Evolutionary conservation across 2,888 invertebrate species (phyloP).

Genomic region (Autographa gamma): DNA sequence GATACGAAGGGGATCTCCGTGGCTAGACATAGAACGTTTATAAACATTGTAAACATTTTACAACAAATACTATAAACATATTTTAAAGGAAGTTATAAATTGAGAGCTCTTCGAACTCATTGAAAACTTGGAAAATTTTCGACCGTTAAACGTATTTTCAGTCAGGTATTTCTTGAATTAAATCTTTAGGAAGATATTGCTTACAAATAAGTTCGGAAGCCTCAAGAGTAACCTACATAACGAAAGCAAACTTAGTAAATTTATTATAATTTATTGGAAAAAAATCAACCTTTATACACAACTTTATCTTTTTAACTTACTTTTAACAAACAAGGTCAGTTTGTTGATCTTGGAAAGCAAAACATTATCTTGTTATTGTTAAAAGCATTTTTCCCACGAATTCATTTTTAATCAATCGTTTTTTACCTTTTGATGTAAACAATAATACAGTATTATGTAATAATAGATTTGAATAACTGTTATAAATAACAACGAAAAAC

Average conservation of each 20-base stretch:
- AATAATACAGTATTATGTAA: background rate
- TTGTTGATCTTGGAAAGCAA: slow-evolving; percentile 30
- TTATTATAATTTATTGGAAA: slow-evolving; percentile 61
- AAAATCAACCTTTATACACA: slow-evolving; percentile 50
- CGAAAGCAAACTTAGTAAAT: slow-evolving; percentile 56
- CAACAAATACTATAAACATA: slow-evolving; percentile 46
- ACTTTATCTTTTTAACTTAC: slow-evolving; percentile 49
- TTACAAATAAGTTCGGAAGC: slow-evolving; percentile 43
- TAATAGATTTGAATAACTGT: background rate
- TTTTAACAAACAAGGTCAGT: slow-evolving; percentile 48
- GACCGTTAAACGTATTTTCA: slow-evolving; percentile 50
- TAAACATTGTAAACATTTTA: slow-evolving; percentile 11
- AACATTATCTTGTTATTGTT: slow-evolving; percentile 47
- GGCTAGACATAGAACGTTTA: background rate
- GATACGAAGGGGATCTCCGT: no score
- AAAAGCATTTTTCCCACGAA: slow-evolving; percentile 14
- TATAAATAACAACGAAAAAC: no score
- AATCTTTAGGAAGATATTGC: slow-evolving; percentile 55
- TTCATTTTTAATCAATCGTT: background rate
- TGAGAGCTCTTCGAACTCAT: slow-evolving; percentile 38
- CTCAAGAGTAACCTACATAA: slow-evolving; percentile 44
- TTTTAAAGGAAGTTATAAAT: slow-evolving; percentile 45
- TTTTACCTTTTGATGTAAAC: background rate
- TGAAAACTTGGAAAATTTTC: slow-evolving; percentile 50
- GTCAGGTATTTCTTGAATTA: slow-evolving; percentile 59